Evolutionary conservation across 2,113 vertebrate species (phyloP), one percentile per base, ranked within the genome.

Genomic region (Micronycteris hirsuta): DNA sequence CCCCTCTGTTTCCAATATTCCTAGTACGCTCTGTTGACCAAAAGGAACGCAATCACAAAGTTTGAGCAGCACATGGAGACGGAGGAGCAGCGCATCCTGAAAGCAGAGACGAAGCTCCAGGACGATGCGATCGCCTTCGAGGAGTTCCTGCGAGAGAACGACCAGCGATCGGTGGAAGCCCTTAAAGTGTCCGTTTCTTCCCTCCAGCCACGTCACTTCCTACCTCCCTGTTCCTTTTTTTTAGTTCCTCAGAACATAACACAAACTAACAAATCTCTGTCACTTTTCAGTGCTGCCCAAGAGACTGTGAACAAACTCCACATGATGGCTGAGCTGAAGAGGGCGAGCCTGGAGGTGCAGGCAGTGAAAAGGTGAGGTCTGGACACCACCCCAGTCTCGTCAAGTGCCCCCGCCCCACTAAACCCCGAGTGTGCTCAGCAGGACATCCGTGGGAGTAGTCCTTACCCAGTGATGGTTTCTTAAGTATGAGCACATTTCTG

Each of bases 61-160:
- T 92, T 97, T 87, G 97, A 98, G 86, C 96, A 70, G 41, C 68
- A 82, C 86, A 93, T 97, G 4, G 33, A n/a, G 31, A 12, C 8
- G 13, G 97, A 98, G 78, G 97, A 98, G 77, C 81, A 3, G 20
- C 96, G 97, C 36, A 83, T 98, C 28, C 67, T 8, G 49, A 90
- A 82, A 9, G 98, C 98, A 13, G 98, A 98, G 77, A 93, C 63
- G 77, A 98, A 97, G 77, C 92, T 98, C 8, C 91, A 98, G 61
- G 96, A 98, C 1, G 98, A 98, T 0, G 91, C 97, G 0, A 0
- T 97, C 3, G 97, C 97, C 52, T 98, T 98, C 86, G 98, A 98
- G 70, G 98, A 98, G 61, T 98, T 98, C 95, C 97, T 98, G 41
- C 97, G 95, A 67, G 97, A 98, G 94, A 98, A 98, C 17, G 98